Conservation (phyloP, 2,113 vertebrate genomes). For the Hippoglossus stenolepis region DNA sequence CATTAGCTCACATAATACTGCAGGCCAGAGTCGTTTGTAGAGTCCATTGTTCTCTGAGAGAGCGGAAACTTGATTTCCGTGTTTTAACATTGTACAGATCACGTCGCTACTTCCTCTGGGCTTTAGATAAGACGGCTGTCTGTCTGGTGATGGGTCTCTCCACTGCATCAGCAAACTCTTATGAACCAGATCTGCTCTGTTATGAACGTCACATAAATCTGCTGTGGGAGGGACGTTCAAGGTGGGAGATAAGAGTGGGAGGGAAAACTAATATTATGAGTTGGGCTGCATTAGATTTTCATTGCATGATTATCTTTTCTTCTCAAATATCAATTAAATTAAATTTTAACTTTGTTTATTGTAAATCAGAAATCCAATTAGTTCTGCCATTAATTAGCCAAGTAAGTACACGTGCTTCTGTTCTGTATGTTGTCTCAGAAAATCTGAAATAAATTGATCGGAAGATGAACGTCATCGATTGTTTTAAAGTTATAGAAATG, state of each 20-base stretch:
- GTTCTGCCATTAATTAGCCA: no score
- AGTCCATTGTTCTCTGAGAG: neutral
- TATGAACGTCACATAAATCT: constrained; percentile 23
- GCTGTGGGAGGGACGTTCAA: constrained; percentile 1
- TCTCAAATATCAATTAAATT: no score
- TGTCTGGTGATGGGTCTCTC: neutral
- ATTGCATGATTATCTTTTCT: no score
- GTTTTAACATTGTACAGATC: neutral
- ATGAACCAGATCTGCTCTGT: constrained; percentile 33
- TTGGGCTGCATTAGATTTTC: neutral
- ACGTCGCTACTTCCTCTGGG: constrained; percentile 17
- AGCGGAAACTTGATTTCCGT: neutral
- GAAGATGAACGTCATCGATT: no score
- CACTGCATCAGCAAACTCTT: constrained; percentile 19
- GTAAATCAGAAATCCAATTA: no score
- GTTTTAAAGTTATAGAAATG: no score
- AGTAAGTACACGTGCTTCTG: no score
- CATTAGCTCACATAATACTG: neutral
- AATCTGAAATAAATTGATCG: no score
- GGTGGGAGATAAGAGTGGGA: neutral
- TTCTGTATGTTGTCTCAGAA: no score
- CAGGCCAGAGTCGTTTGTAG: neutral
- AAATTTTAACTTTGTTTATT: no score
- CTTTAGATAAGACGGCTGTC: neutral
- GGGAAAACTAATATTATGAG: neutral